Evolutionary conservation across 2,113 vertebrate genomes (phyloP).

Genomic region (Rhinoderma darwinii): DNA sequence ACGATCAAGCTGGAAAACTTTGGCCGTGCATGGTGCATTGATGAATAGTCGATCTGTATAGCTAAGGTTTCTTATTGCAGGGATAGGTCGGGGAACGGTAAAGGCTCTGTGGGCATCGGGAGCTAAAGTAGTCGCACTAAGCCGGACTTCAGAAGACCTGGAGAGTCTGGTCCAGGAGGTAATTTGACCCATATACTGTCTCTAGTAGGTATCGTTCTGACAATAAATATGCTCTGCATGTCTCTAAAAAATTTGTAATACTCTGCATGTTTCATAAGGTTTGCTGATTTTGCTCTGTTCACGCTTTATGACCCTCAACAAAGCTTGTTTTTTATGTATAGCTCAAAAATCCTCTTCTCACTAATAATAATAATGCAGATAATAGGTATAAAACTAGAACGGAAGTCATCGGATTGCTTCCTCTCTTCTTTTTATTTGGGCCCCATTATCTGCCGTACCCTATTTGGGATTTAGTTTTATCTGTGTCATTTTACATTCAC

Average conservation of each 20-base stretch:
- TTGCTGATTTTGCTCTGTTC: neutral
- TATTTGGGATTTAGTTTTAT: too few species aligned
- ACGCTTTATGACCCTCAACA: too few species aligned
- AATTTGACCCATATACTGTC: neutral
- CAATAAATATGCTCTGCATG: too few species aligned
- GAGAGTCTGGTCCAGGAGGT: slow-evolving; percentile 82
- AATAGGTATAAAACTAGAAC: too few species aligned
- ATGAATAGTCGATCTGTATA: neutral
- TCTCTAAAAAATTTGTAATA: too few species aligned
- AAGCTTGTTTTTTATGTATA: neutral
- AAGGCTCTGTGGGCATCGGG: slow-evolving; percentile 79
- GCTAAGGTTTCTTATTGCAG: slow-evolving; percentile 66
- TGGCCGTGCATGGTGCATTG: neutral
- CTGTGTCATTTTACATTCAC: too few species aligned
- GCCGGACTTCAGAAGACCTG: slow-evolving; percentile 84
- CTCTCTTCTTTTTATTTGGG: too few species aligned
- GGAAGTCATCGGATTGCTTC: too few species aligned
- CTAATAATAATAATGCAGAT: too few species aligned
- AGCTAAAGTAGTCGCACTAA: slow-evolving; percentile 84
- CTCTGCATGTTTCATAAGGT: neutral
- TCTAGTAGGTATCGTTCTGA: neutral
- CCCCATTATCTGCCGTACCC: too few species aligned
- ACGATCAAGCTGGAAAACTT: neutral
- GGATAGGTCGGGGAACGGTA: slow-evolving; percentile 85
- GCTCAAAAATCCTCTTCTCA: too few species aligned